phyloP scores from a whole-genome alignment of 2,888 invertebrate genomes.

The Mimachlamys varia region DNA sequence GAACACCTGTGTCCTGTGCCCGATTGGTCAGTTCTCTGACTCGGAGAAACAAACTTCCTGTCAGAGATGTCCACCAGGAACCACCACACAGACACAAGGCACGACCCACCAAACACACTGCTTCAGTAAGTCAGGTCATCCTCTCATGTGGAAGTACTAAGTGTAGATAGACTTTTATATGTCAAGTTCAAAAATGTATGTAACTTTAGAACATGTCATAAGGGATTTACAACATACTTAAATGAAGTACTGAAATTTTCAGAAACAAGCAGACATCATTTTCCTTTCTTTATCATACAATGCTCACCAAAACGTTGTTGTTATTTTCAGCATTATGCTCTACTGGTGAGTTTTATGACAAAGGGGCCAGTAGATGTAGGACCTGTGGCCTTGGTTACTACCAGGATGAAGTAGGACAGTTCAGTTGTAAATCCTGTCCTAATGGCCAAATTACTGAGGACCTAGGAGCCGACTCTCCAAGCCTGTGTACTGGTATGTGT shows the following conservation, averaged over 20 bases:
- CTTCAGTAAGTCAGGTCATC: constrained; percentile 58
- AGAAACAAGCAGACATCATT: neutral
- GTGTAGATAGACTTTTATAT: neutral
- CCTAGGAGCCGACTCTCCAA: constrained; percentile 51
- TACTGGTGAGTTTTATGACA: constrained; percentile 61
- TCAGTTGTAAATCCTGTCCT: constrained; percentile 64
- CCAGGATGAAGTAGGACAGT: constrained; percentile 61
- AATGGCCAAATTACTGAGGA: constrained; percentile 61
- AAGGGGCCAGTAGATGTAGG: constrained; percentile 54
- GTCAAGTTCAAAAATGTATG: no score
- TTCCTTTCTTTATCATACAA: neutral
- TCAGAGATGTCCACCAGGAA: constrained; percentile 67
- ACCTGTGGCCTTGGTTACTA: constrained; percentile 65
- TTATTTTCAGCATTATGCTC: constrained; percentile 65
- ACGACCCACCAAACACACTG: constrained; percentile 58
- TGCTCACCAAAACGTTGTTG: neutral
- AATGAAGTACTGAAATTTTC: no score
- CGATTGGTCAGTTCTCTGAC: constrained; percentile 72
- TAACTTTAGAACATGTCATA: no score
- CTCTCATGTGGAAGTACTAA: neutral
- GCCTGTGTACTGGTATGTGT: constrained; percentile 58
- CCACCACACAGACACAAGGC: constrained; percentile 63
- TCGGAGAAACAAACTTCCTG: constrained; percentile 69
- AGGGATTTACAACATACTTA: no score
- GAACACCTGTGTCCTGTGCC: constrained; percentile 69